Percentiles rank a stretch among this genome's conserved stretches.
These are phyloP conservation scores for Cordylochernes scorpioides DNA, from an alignment of 2,888 invertebrate species.

Conservation along the genomic window DNA sequence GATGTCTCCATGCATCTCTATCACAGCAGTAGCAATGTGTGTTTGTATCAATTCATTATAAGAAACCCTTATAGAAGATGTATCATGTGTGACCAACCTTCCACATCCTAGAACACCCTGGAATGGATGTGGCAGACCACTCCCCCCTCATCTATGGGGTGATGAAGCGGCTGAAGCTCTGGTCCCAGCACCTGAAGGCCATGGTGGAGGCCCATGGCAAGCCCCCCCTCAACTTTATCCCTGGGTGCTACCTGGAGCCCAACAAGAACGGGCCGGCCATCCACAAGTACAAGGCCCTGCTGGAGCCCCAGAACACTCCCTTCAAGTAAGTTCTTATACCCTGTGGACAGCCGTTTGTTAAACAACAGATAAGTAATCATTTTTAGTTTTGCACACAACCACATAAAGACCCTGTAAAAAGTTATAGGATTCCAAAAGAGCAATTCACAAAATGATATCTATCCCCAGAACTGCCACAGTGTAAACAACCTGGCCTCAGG, in stretches of 20 bases:
- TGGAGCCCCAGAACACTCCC: constrained; percentile 82
- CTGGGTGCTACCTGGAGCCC: constrained; percentile 61
- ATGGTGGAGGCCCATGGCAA: constrained; percentile 46
- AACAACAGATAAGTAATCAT: constrained; percentile 50
- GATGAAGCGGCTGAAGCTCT: constrained; percentile 53
- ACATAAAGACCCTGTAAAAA: constrained; percentile 44
- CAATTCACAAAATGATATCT: too few relatives aligned
- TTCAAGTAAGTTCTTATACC: constrained; percentile 66
- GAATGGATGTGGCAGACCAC: too few relatives aligned
- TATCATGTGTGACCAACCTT: too few relatives aligned
- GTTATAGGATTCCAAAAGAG: constrained; percentile 42
- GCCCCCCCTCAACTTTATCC: constrained; percentile 60
- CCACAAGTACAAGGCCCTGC: constrained; percentile 65
- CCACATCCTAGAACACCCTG: constrained; percentile 7
- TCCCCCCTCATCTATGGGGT: constrained; percentile 76
- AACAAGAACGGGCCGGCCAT: constrained; percentile 38
- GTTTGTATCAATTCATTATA: too few relatives aligned
- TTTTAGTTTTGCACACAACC: constrained; percentile 68
- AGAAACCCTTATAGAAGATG: too few relatives aligned
- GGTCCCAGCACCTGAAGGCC: constrained; percentile 55
- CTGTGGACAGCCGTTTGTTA: too few relatives aligned
- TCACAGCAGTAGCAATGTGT: too few relatives aligned
- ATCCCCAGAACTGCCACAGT: constrained; percentile 67
- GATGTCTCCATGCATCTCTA: too few relatives aligned
- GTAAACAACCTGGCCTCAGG: constrained; percentile 28